Percentiles rank a stretch among this genome's conserved stretches.
phyloP scores from a whole-genome alignment of 2,888 invertebrate species.

The Aleiodes alternator region DNA sequence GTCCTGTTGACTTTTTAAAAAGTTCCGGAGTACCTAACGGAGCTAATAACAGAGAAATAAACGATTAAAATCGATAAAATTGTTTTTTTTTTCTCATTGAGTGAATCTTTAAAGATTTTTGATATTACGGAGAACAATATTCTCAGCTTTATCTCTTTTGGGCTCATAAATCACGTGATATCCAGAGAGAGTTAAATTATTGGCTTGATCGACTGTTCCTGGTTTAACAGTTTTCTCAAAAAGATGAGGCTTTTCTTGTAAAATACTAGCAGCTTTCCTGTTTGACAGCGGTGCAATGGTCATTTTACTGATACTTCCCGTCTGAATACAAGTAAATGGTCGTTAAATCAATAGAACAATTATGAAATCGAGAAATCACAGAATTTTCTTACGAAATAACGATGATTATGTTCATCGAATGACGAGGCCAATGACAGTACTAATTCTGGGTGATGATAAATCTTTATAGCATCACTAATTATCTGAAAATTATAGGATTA shows the following conservation, averaged over 20 bases:
- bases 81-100: no score
- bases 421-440: background rate
- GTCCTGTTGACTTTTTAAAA: no score
- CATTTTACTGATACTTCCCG: background rate
- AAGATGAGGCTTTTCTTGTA: slow-evolving; percentile 20
- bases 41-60: no score
- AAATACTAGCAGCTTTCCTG: background rate
- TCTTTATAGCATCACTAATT: background rate
- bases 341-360: no score
- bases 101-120: no score
- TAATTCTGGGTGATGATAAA: background rate
- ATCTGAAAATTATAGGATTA: background rate
- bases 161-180: slow-evolving; percentile 16
- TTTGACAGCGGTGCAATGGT: background rate
- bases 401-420: background rate
- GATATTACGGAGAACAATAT: no score
- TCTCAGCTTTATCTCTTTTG: background rate
- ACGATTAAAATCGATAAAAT: no score
- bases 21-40: no score
- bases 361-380: background rate
- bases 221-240: background rate
- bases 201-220: background rate
- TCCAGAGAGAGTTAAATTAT: background rate
- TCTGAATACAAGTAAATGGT: background rate
- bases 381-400: slow-evolving; percentile 3